phyloP scores from a whole-genome alignment of 2,113 vertebrate genomes.

The Microtus pennsylvanicus region DNA sequence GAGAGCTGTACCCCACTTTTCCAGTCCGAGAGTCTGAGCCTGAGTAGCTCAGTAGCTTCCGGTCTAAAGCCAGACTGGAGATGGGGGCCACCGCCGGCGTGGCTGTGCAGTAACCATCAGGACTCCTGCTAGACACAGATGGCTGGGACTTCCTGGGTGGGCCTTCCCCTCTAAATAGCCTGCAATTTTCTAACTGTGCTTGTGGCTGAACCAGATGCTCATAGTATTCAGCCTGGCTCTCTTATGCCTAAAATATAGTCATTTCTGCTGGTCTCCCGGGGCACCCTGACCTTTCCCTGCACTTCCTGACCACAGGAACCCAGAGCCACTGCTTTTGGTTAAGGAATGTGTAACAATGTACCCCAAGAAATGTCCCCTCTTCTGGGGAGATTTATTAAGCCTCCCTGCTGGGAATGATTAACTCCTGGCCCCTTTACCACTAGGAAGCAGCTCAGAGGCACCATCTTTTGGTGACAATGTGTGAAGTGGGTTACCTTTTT shows the following conservation, averaged over 20 bases:
- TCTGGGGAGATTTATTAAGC: slow-evolving; percentile 18
- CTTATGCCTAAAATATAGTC: slow-evolving; percentile 41
- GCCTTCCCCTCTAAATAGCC: slow-evolving; percentile 44
- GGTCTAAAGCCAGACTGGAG: neutral
- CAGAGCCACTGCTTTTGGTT: slow-evolving; percentile 42
- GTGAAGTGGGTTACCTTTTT: neutral
- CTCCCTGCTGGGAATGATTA: slow-evolving; percentile 20
- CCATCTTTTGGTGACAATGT: neutral
- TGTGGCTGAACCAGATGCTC: slow-evolving; percentile 58
- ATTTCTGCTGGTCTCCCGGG: slow-evolving; percentile 52
- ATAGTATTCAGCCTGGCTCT: slow-evolving; percentile 57
- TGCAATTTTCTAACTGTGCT: slow-evolving; percentile 62
- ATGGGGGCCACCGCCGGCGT: neutral
- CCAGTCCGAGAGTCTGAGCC: neutral
- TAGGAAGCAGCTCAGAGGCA: neutral
- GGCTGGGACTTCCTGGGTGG: slow-evolving; percentile 35
- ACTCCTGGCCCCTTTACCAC: neutral
- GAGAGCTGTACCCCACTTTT: neutral
- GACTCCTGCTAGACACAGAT: neutral
- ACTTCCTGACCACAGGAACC: slow-evolving; percentile 51
- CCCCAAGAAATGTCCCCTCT: neutral
- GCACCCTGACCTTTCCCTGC: slow-evolving; percentile 38
- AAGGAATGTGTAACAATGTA: slow-evolving; percentile 50
- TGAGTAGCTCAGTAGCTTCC: neutral
- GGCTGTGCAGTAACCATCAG: neutral